phyloP scores from a whole-genome alignment of 2,888 invertebrate genomes.

The Chrysodeixis includens region DNA sequence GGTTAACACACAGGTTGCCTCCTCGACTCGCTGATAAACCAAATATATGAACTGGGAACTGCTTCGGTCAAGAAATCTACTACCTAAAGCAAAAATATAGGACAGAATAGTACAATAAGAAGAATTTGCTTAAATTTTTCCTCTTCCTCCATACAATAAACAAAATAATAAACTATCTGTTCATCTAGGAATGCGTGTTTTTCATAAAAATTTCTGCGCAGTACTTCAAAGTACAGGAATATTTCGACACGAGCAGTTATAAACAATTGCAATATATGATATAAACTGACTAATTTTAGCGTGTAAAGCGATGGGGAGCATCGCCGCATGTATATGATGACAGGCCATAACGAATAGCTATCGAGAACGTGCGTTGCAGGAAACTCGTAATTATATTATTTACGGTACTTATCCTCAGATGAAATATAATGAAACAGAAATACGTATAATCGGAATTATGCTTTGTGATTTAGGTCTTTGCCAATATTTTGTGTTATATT shows the following conservation, averaged over 20 bases:
- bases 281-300: slow-evolving; percentile 69
- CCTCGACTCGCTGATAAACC: background rate
- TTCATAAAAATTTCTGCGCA: slow-evolving; percentile 42
- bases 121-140: slow-evolving; percentile 15
- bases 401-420: slow-evolving; percentile 17
- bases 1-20: background rate
- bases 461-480: slow-evolving; percentile 15
- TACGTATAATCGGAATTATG: slow-evolving; percentile 18
- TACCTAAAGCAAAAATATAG: too few relatives aligned
- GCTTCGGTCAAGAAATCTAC: background rate
- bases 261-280: slow-evolving; percentile 71
- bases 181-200: slow-evolving; percentile 20
- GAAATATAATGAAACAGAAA: slow-evolving; percentile 24
- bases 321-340: slow-evolving; percentile 33
- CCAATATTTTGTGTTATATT: slow-evolving; percentile 17
- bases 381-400: slow-evolving; percentile 43
- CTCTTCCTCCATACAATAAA: slow-evolving; percentile 7
- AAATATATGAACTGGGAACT: background rate
- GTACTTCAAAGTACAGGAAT: slow-evolving; percentile 54
- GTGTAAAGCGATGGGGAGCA: slow-evolving; percentile 41
- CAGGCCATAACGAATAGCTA: slow-evolving; percentile 38
- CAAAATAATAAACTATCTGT: slow-evolving; percentile 42
- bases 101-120: slow-evolving; percentile 5
- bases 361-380: slow-evolving; percentile 28
- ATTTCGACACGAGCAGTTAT: slow-evolving; percentile 54